Evolutionary conservation across 2,797 vertebrate species (phyloP).

Genomic region (Lepus townsendii): DNA sequence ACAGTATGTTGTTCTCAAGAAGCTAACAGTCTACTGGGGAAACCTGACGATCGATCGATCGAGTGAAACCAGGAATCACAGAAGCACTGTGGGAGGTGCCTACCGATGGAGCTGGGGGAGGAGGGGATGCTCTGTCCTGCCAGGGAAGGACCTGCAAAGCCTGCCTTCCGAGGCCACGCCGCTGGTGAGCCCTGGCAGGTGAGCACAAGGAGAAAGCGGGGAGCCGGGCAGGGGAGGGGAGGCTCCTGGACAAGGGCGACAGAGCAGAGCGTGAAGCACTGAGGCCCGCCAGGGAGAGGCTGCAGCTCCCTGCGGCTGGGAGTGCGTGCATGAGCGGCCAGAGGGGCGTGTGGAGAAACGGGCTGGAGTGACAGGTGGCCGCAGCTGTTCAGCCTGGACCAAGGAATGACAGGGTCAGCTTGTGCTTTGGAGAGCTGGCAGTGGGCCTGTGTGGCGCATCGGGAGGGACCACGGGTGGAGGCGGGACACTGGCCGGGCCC

Average conservation of each 20-base stretch:
- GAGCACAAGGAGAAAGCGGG: neutral
- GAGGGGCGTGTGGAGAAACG: neutral
- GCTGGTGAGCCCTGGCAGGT: neutral
- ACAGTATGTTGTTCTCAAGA: neutral
- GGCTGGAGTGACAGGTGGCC: neutral
- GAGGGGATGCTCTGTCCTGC: neutral
- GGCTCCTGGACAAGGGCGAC: neutral
- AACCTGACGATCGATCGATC: neutral
- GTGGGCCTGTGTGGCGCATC: neutral
- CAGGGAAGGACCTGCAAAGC: neutral
- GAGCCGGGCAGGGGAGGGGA: neutral
- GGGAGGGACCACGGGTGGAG: neutral
- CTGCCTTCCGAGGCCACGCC: neutral
- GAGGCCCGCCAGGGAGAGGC: no score
- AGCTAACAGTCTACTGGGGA: neutral
- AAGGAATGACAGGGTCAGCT: neutral
- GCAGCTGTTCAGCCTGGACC: neutral
- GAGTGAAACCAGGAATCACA: neutral
- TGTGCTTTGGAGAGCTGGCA: neutral
- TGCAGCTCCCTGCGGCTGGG: neutral
- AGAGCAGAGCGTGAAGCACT: neutral
- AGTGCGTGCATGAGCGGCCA: fast-evolving
- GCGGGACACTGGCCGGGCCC: neutral
- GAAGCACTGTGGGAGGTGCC: neutral
- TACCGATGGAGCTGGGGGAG: neutral